These are phyloP conservation scores for Pachycephala philippinensis DNA, from an alignment of 2,113 vertebrate genomes.

Conservation along the genomic window DNA sequence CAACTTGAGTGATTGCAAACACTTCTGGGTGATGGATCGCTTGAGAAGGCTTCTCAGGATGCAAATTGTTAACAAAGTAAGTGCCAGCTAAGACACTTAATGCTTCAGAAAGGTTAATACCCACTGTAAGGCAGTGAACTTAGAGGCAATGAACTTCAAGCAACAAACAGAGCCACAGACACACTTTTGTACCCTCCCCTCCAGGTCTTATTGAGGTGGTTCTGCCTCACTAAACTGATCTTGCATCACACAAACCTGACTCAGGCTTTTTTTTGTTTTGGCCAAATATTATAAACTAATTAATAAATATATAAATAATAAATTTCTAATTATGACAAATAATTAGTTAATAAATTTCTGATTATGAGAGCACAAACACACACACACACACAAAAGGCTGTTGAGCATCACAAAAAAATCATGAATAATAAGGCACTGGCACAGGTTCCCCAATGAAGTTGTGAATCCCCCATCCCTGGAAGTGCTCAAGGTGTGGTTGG, in stretches of 20 bases:
- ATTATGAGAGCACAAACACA: neutral
- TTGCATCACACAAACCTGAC: neutral
- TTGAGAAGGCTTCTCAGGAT: neutral
- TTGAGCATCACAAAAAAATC: neutral
- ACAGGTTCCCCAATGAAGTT: neutral
- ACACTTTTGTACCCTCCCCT: no score
- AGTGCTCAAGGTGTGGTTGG: neutral
- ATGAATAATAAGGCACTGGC: neutral
- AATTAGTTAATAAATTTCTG: no score
- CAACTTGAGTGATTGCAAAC: neutral
- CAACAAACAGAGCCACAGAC: rapidly evolving
- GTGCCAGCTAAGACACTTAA: neutral
- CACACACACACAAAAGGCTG: neutral
- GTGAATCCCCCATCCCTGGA: neutral
- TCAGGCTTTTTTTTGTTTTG: neutral
- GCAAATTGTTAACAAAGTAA: neutral
- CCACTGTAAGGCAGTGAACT: neutral
- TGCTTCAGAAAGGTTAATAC: neutral
- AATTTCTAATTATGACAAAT: no score
- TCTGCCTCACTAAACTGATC: neutral
- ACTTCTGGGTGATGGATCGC: neutral
- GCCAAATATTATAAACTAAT: neutral
- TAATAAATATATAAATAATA: no score
- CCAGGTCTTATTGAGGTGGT: neutral
- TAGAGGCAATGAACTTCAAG: neutral